Evolutionary conservation across 1,140 invertebrate species (phyloP).

Genomic region (Bombus vancouverensis): DNA sequence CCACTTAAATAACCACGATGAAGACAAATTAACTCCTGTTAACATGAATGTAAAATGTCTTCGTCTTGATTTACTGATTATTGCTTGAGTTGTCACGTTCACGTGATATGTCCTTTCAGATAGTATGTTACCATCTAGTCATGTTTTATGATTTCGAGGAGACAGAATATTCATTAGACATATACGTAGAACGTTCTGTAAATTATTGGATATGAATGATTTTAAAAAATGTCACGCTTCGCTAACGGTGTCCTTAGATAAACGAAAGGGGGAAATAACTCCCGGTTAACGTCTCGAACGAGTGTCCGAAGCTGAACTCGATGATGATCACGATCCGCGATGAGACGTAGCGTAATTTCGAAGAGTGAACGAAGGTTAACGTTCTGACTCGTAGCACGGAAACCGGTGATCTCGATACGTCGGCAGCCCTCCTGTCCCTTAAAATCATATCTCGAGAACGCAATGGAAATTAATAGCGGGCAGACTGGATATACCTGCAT

Average conservation of each 20-base stretch:
- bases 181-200: neutral
- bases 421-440: slow-evolving; percentile 36
- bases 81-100: neutral
- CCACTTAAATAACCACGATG: too few species aligned
- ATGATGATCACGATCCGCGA: slow-evolving; percentile 25
- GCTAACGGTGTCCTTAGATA: neutral
- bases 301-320: neutral
- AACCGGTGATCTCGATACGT: slow-evolving; percentile 20
- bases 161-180: neutral
- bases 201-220: neutral
- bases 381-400: neutral
- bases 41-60: neutral
- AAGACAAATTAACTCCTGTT: slow-evolving; percentile 15
- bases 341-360: slow-evolving; percentile 11
- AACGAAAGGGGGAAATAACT: neutral
- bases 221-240: neutral
- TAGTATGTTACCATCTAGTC: neutral
- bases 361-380: slow-evolving; percentile 21
- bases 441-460: slow-evolving; percentile 41
- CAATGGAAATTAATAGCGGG: slow-evolving; percentile 59
- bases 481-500: neutral
- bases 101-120: neutral
- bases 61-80: slow-evolving; percentile 6
- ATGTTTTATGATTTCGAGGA: neutral
- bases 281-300: neutral